These are phyloP conservation scores for Melanostoma scalare DNA, from an alignment of 2,888 invertebrate genomes.

Conservation along the genomic window DNA sequence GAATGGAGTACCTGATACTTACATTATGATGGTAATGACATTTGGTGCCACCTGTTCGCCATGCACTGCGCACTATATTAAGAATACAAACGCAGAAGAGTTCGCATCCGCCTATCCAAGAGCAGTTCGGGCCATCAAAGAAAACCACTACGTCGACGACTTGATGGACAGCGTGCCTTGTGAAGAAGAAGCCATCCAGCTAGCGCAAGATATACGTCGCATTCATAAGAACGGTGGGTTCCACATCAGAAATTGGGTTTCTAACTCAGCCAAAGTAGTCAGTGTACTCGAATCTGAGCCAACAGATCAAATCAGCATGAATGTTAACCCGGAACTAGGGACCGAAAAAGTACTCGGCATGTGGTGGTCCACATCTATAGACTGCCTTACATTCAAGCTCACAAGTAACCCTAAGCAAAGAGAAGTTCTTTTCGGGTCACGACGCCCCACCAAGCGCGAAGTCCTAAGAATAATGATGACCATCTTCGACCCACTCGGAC, in stretches of 20 bases:
- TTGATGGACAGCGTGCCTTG: constrained; percentile 3
- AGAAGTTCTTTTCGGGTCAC: constrained; percentile 29
- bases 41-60: constrained; percentile 74
- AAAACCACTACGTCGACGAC: constrained; percentile 76
- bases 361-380: constrained; percentile 30
- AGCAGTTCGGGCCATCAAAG: constrained; percentile 40
- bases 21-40: constrained; percentile 72
- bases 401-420: background rate
- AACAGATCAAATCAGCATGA: constrained; percentile 4
- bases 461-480: constrained; percentile 56
- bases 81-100: background rate
- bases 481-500: constrained; percentile 50
- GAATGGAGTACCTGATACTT: constrained; percentile 54
- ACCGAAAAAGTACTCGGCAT: constrained; percentile 16
- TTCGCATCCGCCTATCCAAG: background rate
- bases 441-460: constrained; percentile 56
- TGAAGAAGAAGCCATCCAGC: background rate
- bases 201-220: constrained; percentile 57
- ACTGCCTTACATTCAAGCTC: constrained; percentile 35
- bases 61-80: constrained; percentile 2
- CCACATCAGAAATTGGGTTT: too few species aligned
- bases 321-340: background rate
- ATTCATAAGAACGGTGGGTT: constrained; percentile 37
- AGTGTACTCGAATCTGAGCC: constrained; percentile 2
- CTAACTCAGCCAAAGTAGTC: background rate